Conservation (phyloP, 2,888 invertebrate species). For the Auanema freiburgensis region DNA sequence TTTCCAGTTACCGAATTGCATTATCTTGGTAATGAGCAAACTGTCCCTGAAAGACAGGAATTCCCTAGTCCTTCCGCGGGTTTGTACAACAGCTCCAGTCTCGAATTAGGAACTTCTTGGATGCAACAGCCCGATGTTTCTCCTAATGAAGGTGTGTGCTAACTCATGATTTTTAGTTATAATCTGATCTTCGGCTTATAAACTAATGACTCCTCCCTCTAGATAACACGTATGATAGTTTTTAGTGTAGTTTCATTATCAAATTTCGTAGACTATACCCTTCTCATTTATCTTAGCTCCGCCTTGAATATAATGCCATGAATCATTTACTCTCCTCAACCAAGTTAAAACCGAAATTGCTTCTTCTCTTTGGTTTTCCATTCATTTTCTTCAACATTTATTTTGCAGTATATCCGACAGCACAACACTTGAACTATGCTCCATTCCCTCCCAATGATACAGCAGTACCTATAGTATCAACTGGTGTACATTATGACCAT, state of each 20-base stretch:
- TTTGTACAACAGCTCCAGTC: conserved; percentile 7
- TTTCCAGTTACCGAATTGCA: conserved; percentile 32
- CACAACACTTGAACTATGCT: conserved; percentile 8
- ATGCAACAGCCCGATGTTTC: not conserved
- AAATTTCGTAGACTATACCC: no score
- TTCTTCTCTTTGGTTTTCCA: no score
- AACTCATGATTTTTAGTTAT: not conserved
- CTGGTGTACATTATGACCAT: conserved; percentile 18
- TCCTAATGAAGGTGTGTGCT: not conserved
- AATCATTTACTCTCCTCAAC: no score
- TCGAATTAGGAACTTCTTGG: not conserved
- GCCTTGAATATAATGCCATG: no score
- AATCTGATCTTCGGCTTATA: not conserved
- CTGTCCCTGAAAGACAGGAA: not conserved
- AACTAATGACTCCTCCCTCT: no score
- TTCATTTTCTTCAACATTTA: not conserved
- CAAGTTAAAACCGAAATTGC: no score
- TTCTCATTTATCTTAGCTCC: no score
- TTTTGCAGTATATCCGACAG: conserved; percentile 18
- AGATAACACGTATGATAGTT: no score
- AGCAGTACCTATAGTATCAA: conserved; percentile 8
- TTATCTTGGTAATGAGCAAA: conserved; percentile 15
- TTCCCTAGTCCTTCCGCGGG: conserved; percentile 10
- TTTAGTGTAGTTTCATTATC: no score
- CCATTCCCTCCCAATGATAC: conserved; percentile 16